Base-by-base conservation (phyloP, 1,140 invertebrate species). In the Wasmannia auropunctata region DNA sequence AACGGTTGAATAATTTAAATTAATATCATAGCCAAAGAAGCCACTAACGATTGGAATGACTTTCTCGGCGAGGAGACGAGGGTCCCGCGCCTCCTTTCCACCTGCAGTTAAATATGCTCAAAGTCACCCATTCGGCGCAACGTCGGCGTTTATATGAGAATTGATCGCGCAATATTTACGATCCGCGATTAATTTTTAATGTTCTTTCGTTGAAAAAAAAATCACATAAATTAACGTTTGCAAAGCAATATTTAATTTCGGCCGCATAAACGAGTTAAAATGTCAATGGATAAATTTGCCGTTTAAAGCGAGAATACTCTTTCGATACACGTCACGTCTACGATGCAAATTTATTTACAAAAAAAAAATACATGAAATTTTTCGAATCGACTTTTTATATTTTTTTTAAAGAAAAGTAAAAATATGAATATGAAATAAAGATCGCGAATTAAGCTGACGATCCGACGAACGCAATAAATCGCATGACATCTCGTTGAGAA, bases 1-100 rank as follows among this genome's bases (percentile, higher is more conserved):
- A 91, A 88, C 65, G 87, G 60, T 88, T 90, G 87, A 93, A 92
- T 92, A 92, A 93, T 93, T 93, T 86, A 91, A 93, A 92, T 93
- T 93, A 89, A 91, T 91, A 93, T 88, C 86, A 69, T 72, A 76
- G 88, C 62, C 72, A 80, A 75, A 81, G 87, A 92, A 63, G 87
- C 19, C 84, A 62, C 87, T 90, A 91, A 91, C 88, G 67, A 88
- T 91, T 43, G 75, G 62, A 87, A 74, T 79, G 31, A 28, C 74
- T 88, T 84, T 54, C 63, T 63, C 62, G 46, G 62, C 74, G 31
- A 77, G n/a, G 77, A 87, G 77, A 86, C 25, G 34, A 58, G 56
- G 40, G 28, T 75, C 74, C 72, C 34, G 37, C 51, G 77, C 19
- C 63, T 79, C 34, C 31, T 77, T 56, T 28, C 63, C 40, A 7